Evolutionary conservation across 2,113 vertebrate genomes (phyloP).

Genomic region (Caloenas nicobarica): DNA sequence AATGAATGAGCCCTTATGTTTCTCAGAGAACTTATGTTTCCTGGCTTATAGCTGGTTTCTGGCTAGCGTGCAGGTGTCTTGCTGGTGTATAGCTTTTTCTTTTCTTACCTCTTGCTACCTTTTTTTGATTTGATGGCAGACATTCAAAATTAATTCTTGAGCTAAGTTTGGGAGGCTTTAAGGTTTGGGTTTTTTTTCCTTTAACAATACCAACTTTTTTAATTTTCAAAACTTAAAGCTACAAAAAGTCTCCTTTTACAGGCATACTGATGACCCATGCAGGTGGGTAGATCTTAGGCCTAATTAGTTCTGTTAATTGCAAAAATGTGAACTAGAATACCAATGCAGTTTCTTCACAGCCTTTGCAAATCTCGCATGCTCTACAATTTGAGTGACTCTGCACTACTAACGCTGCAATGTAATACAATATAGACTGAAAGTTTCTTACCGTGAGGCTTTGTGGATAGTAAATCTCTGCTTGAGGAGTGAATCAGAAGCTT

Average conservation of each 20-base stretch:
- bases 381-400: not conserved
- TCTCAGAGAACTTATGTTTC: conserved; percentile 67
- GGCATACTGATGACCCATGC: conserved; percentile 2
- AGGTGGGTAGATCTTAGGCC: conserved; percentile 22
- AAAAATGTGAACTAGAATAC: not conserved
- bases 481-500: not conserved
- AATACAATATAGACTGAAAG: not conserved
- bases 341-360: conserved; percentile 2
- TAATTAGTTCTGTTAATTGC: not conserved
- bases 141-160: conserved; percentile 26
- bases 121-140: not conserved
- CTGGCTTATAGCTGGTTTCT: conserved; percentile 40
- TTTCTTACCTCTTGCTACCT: not conserved
- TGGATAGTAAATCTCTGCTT: not conserved
- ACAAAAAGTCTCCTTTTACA: not conserved
- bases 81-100: conserved; percentile 26
- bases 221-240: not conserved
- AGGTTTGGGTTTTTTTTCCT: not conserved
- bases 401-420: conserved; percentile 14
- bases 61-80: conserved; percentile 36
- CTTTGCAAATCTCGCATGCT: conserved; percentile 53
- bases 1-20: conserved; percentile 65
- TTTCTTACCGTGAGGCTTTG: not conserved
- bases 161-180: not conserved
- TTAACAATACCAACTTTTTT: not conserved